Percentiles rank a stretch among this genome's conserved stretches.
These are phyloP conservation scores for Oryctes rhinoceros DNA, from an alignment of 1,140 invertebrate species.

Conservation along the genomic window DNA sequence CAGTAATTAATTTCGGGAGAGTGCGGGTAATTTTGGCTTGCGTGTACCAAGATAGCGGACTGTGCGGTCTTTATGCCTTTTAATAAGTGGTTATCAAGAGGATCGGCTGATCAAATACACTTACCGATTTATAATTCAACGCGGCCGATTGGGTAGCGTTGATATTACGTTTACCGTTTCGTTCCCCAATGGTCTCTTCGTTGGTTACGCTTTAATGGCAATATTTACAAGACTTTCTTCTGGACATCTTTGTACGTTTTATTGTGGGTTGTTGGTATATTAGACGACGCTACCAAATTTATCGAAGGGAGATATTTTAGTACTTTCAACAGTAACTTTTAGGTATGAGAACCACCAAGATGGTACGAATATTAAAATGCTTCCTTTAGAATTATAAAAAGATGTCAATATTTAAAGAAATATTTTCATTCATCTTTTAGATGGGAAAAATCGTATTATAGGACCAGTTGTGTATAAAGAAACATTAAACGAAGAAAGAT, in stretches of 20 bases:
- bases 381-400: too few relatives aligned
- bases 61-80: conserved; percentile 53
- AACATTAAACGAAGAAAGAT: too few relatives aligned
- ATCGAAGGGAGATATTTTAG: too few relatives aligned
- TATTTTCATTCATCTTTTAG: too few relatives aligned
- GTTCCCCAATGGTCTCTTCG: background rate
- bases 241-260: background rate
- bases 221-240: conserved; percentile 9
- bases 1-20: conserved; percentile 56
- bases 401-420: too few relatives aligned
- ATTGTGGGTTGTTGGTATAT: too few relatives aligned
- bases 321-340: too few relatives aligned
- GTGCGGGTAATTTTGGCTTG: conserved; percentile 54
- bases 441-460: too few relatives aligned
- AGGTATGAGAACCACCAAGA: too few relatives aligned
- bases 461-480: too few relatives aligned
- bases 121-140: conserved; percentile 47
- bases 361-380: too few relatives aligned
- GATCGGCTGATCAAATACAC: conserved; percentile 47
- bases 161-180: conserved; percentile 21
- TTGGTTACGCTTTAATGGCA: conserved; percentile 9
- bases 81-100: conserved; percentile 49
- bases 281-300: too few relatives aligned
- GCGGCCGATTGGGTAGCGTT: background rate
- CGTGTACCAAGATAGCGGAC: conserved; percentile 47